Conservation (phyloP, 2,113 vertebrate genomes). For the Isichthys henryi region DNA sequence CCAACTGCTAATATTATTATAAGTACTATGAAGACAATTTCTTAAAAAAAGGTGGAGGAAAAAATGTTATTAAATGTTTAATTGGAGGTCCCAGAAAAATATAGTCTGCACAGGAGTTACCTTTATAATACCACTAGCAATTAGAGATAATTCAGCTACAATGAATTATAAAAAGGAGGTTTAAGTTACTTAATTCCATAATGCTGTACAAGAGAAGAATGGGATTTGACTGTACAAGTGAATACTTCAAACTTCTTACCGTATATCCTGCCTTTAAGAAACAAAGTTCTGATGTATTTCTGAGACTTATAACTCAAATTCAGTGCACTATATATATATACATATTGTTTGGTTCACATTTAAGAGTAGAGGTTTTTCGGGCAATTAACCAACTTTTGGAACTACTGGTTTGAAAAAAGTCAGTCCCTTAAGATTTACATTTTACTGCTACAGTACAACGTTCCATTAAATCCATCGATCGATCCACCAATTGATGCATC, state of each 20-base stretch:
- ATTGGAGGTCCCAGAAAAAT: conserved; percentile 16
- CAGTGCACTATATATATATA: not conserved
- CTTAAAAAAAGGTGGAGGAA: not conserved
- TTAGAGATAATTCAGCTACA: conserved; percentile 4
- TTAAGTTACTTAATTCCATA: conserved; percentile 42
- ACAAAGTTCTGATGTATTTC: not conserved
- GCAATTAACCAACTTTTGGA: not conserved
- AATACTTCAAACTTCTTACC: conserved; percentile 12
- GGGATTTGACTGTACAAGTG: conserved; percentile 27
- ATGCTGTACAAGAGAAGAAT: conserved; percentile 33
- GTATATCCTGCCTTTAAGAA: conserved; percentile 5
- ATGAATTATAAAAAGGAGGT: conserved; percentile 41
- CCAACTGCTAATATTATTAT: not conserved
- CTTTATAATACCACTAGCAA: conserved; percentile 20
- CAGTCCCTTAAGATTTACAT: not conserved
- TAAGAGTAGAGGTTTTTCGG: not conserved
- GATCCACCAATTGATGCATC: not conserved
- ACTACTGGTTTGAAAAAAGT: not conserved
- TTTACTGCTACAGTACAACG: not conserved
- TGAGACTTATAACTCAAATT: not conserved
- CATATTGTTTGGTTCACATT: not conserved
- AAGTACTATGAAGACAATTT: not conserved
- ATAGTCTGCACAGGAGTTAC: conserved; percentile 9
- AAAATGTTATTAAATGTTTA: conserved; percentile 17
- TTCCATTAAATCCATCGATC: not conserved